Conservation (phyloP, 2,113 vertebrate species). For the Vulpes lagopus region DNA sequence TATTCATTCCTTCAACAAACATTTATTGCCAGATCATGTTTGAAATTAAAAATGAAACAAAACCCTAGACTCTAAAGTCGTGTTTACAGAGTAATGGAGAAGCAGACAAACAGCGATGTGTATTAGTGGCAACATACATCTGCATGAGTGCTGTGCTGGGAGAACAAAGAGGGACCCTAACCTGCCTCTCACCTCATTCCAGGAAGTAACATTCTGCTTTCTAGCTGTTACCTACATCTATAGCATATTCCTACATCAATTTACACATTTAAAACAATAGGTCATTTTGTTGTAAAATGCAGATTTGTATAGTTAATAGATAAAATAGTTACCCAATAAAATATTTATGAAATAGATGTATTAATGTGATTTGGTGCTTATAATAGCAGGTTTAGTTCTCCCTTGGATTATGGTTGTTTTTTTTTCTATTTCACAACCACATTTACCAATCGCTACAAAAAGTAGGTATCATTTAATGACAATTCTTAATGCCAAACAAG, state of each 20-base stretch:
- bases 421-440: background rate
- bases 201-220: background rate
- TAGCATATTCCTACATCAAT: background rate
- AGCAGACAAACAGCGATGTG: background rate
- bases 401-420: background rate
- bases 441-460: background rate
- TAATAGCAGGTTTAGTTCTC: background rate
- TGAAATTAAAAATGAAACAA: background rate
- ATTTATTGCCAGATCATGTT: background rate
- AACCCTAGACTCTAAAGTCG: background rate
- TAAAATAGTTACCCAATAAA: background rate
- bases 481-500: background rate
- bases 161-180: background rate
- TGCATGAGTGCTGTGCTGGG: background rate
- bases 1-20: background rate
- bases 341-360: background rate
- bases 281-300: background rate
- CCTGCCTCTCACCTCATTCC: background rate
- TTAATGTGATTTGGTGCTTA: background rate
- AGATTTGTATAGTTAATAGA: background rate
- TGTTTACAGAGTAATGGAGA: background rate
- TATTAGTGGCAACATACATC: background rate
- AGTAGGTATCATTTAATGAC: background rate
- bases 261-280: background rate
- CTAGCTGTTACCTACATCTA: background rate